phyloP scores from a whole-genome alignment of 1,140 invertebrate genomes.

The Platyscapa corneri region DNA sequence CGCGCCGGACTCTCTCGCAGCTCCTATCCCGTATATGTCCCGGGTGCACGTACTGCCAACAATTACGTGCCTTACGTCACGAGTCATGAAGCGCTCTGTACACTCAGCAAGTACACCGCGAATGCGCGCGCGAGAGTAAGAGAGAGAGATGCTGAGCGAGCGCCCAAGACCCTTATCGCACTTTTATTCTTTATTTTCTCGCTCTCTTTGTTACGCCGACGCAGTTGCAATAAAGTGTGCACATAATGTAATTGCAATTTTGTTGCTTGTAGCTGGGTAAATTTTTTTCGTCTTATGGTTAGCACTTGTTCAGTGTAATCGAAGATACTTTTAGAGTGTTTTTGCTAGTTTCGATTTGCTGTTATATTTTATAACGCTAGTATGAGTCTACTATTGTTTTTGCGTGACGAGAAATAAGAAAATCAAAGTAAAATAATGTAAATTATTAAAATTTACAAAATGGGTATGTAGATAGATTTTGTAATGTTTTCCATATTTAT shows the following conservation, averaged over 20 bases:
- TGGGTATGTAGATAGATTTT: too few species aligned
- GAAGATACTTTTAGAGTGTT: neutral
- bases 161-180: constrained; percentile 7
- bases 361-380: neutral
- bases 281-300: too few species aligned
- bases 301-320: neutral
- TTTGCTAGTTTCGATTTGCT: neutral
- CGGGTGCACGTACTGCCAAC: constrained; percentile 69
- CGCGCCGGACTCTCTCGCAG: constrained; percentile 39
- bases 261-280: neutral
- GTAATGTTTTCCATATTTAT: too few species aligned
- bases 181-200: neutral
- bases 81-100: constrained; percentile 58
- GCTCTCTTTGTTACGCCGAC: neutral
- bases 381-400: neutral
- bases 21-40: constrained; percentile 70
- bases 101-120: constrained; percentile 13
- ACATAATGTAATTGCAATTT: neutral
- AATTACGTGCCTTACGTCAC: constrained; percentile 72
- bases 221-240: neutral
- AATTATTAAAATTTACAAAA: neutral
- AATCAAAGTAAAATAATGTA: neutral
- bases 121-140: neutral
- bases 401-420: too few species aligned
- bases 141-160: neutral